phyloP scores from a whole-genome alignment of 2,888 invertebrate species.

The Thecophora atra region DNA sequence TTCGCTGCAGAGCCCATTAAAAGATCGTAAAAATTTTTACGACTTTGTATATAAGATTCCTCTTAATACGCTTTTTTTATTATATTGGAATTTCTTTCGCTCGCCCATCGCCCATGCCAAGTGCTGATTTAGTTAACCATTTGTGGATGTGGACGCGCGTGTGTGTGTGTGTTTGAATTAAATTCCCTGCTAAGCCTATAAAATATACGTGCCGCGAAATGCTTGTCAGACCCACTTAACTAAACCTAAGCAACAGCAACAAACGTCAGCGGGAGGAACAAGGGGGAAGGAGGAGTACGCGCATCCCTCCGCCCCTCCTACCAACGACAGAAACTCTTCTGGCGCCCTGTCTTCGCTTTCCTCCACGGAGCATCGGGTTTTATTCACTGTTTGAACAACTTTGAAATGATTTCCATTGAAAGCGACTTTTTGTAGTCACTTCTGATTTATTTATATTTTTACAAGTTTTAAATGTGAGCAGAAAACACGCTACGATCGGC shows the following conservation, averaged over 20 bases:
- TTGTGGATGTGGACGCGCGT: constrained; percentile 45
- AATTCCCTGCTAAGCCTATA: constrained; percentile 38
- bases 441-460: constrained; percentile 35
- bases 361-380: not conserved
- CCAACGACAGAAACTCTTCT: not conserved
- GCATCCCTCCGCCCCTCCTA: not conserved
- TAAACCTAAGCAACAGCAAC: constrained; percentile 9
- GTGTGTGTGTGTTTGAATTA: constrained; percentile 31
- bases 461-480: constrained; percentile 12
- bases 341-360: not conserved
- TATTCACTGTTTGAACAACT: constrained; percentile 1
- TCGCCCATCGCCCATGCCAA: constrained; percentile 19
- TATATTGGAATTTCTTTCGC: constrained; percentile 62
- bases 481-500: constrained; percentile 13
- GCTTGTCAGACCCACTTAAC: constrained; percentile 33
- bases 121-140: constrained; percentile 45
- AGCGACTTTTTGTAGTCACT: not conserved
- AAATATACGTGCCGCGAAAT: constrained; percentile 36
- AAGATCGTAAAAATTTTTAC: constrained; percentile 65
- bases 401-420: constrained; percentile 16
- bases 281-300: not conserved
- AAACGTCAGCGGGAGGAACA: not conserved
- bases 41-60: constrained; percentile 63
- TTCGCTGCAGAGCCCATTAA: constrained; percentile 64
- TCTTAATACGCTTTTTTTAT: constrained; percentile 64